Evolutionary conservation across 1,140 invertebrate genomes (phyloP), one percentile per base, ranked within the genome.

Genomic region (Lepeophtheirus salmonis): DNA sequence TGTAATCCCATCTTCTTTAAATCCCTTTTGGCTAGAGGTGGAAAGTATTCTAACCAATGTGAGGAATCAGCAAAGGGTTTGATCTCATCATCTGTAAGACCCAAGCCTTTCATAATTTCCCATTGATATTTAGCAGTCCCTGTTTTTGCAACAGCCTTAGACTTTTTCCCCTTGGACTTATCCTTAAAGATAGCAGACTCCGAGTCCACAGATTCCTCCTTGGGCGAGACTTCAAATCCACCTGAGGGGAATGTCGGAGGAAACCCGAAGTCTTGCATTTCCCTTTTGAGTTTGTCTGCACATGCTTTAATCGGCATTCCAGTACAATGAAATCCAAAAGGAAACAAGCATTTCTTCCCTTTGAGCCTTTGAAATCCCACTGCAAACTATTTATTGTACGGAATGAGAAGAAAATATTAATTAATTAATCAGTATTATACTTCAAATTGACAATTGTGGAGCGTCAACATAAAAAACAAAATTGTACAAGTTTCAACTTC

Each of bases 301-400:
- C 94, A 97, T 0, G 95, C 94, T 62, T 73, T 73, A 30, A 73
- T 73, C 3, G 72, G 70, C 70, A 72, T 73, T 13, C 66, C 65
- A 51, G 96, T 99, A 68, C 91, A 96, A 72, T 99, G 96, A 67
- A 99, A 89, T 12, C 89, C 95, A 78, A 99, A 97, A 20, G 96
- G 96, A 75, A 97, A 98, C 0, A 99, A 74, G 24, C 84, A 86
- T 66, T 81, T 80, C 69, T 89, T 92, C 0, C 95, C 95, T n/a
- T 63, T 53, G 14, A 51, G 18, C 22, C 20, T 13, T 16, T 63
- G 48, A 22, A 66, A 62, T 14, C 62, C 23, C 18, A 52, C 62
- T n/a, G 62, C 49, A 51, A 63, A 60, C 23, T 41, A 41, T 41
- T 41, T n/a, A n/a, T n/a, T n/a, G n/a, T n/a, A n/a, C n/a, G n/a